phyloP scores from a whole-genome alignment of 2,113 vertebrate species.

The Sinosuthora webbiana region DNA sequence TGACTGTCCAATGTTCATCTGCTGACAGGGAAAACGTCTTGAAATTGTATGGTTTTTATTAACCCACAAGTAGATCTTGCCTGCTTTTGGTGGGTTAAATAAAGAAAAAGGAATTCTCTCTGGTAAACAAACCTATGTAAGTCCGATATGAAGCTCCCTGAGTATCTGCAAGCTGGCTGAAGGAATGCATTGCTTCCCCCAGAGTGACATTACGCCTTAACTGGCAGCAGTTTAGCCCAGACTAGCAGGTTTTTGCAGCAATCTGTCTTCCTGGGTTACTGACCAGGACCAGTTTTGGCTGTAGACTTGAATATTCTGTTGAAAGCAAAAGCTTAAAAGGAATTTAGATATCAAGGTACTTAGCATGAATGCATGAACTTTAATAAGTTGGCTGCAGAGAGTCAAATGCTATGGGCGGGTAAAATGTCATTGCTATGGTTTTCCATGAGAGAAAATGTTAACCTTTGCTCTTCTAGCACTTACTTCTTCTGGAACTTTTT shows the following conservation, averaged over 20 bases:
- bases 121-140: neutral
- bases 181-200: neutral
- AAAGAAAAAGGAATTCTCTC: neutral
- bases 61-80: neutral
- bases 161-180: neutral
- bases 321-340: conserved; percentile 43
- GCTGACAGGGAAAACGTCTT: conserved; percentile 13
- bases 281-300: neutral
- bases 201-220: neutral
- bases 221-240: neutral
- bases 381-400: neutral
- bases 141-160: neutral
- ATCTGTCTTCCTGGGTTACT: neutral
- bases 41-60: conserved; percentile 8
- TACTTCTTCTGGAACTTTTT: neutral
- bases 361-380: conserved; percentile 36
- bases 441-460: neutral
- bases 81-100: neutral
- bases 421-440: neutral
- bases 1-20: conserved; percentile 3
- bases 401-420: neutral
- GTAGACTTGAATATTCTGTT: neutral
- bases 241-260: neutral
- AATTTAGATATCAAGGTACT: conserved; percentile 53
- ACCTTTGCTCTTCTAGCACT: neutral